Conservation (phyloP, 2,797 vertebrate species). For the Manis crassicaudata region DNA sequence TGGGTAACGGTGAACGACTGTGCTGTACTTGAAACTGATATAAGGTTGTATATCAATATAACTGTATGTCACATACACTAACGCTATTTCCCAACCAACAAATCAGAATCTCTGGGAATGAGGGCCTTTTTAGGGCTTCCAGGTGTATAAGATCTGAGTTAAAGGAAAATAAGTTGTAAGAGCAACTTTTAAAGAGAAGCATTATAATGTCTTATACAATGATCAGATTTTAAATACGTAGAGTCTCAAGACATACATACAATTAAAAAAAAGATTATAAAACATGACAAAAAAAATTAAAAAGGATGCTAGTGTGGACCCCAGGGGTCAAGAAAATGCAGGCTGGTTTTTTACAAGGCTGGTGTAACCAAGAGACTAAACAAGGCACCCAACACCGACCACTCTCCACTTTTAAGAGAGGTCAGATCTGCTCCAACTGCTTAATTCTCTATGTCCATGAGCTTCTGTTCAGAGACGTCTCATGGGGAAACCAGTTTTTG, state of each 20-base stretch:
- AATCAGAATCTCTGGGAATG: background rate
- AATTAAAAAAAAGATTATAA: conserved; percentile 34
- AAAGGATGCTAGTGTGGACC: conserved; percentile 1
- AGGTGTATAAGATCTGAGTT: background rate
- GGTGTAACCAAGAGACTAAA: background rate
- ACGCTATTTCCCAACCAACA: background rate
- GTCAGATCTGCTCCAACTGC: background rate
- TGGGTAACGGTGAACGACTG: too few relatives aligned
- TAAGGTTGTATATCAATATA: too few relatives aligned
- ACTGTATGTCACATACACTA: background rate
- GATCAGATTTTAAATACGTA: background rate
- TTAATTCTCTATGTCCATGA: background rate
- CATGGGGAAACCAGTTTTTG: background rate
- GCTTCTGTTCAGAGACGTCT: background rate
- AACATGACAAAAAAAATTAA: conserved; percentile 27
- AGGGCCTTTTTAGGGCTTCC: background rate
- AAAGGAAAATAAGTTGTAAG: background rate
- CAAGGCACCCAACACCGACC: too few relatives aligned
- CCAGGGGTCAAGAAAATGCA: background rate
- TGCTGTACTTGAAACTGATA: too few relatives aligned
- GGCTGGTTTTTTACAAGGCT: background rate
- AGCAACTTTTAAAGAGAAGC: background rate
- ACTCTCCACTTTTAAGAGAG: background rate
- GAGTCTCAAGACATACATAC: background rate
- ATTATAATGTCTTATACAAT: background rate